Evolutionary conservation across 2,113 vertebrate species (phyloP).

Genomic region (Colinus virginianus): DNA sequence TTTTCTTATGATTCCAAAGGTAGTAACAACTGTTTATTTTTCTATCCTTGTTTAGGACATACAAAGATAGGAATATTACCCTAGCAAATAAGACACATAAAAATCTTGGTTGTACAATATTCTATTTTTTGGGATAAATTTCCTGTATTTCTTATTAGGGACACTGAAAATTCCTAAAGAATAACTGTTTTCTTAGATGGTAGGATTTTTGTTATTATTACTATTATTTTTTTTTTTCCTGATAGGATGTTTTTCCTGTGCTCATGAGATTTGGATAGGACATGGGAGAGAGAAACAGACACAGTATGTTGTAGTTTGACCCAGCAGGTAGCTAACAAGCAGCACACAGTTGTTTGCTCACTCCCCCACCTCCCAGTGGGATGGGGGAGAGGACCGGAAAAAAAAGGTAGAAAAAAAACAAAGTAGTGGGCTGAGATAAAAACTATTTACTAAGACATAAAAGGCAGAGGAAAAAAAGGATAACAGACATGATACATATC

Average conservation of each 20-base stretch:
- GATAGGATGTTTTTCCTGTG: neutral
- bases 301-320: neutral
- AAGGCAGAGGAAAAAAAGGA: too few relatives aligned
- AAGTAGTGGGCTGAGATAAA: too few relatives aligned
- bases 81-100: neutral
- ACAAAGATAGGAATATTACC: neutral
- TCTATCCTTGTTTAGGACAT: neutral
- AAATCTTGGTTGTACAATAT: neutral
- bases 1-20: neutral
- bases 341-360: too few relatives aligned
- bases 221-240: neutral
- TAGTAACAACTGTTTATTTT: constrained; percentile 25
- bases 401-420: too few relatives aligned
- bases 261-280: neutral
- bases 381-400: too few relatives aligned
- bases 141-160: neutral
- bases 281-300: neutral
- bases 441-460: too few relatives aligned
- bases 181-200: neutral
- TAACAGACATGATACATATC: too few relatives aligned
- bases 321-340: too few relatives aligned
- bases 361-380: too few relatives aligned
- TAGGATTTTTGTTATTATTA: neutral
- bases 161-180: neutral
- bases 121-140: constrained; percentile 7